A percentile compares a stretch with the other conserved stretches of the same genome.
These are phyloP conservation scores for Drosophila helvetica DNA, from an alignment of 2,888 invertebrate species.

Conservation along the genomic window DNA sequence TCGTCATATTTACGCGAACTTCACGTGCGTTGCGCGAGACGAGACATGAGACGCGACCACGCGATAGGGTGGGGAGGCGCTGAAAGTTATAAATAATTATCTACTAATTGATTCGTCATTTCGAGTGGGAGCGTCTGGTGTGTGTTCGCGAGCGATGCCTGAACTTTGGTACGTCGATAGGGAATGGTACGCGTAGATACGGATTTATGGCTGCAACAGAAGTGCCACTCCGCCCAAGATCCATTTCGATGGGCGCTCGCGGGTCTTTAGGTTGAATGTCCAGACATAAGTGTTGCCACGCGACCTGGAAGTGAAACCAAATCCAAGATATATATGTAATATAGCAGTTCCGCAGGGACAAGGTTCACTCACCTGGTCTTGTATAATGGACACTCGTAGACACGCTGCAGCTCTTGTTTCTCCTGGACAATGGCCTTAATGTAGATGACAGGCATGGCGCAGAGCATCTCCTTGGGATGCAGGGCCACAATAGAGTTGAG, in stretches of 20 bases:
- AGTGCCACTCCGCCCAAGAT: constrained; percentile 96
- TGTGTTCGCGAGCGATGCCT: background rate
- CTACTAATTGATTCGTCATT: constrained; percentile 40
- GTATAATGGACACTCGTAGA: constrained; percentile 97
- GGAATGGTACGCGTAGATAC: background rate
- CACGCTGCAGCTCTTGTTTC: constrained; percentile 92
- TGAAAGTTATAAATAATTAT: constrained; percentile 35
- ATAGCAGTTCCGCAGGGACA: background rate
- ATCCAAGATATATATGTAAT: background rate
- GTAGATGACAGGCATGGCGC: constrained; percentile 95
- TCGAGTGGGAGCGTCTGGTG: background rate
- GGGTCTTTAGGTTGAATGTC: constrained; percentile 97
- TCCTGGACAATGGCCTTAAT: constrained; percentile 95
- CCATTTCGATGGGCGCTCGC: constrained; percentile 95
- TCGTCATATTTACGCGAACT: constrained; percentile 26
- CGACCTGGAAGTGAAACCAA: constrained; percentile 83
- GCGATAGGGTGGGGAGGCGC: background rate
- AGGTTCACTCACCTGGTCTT: constrained; percentile 88
- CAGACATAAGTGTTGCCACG: constrained; percentile 97
- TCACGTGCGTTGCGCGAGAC: constrained; percentile 25
- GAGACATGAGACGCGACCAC: background rate
- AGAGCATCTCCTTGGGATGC: constrained; percentile 94
- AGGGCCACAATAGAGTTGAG: constrained; percentile 93
- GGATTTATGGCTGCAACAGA: constrained; percentile 90
- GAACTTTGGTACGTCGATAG: background rate